phyloP scores from a whole-genome alignment of 1,140 invertebrate genomes.

The Drosophila tsacasi region DNA sequence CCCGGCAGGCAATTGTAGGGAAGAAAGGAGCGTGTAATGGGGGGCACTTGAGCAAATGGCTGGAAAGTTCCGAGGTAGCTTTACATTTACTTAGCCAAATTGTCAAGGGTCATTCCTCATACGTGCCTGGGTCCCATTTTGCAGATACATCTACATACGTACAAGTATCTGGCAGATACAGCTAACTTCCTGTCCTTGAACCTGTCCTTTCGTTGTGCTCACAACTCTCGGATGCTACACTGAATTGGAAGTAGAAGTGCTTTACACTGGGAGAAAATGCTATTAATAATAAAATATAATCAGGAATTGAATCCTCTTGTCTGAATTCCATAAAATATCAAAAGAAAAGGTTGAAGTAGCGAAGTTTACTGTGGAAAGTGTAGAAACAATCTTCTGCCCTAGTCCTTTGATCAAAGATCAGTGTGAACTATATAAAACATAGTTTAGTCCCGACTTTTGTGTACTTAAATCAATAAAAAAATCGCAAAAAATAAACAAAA shows the following conservation, averaged over 20 bases:
- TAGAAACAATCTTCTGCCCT: no score
- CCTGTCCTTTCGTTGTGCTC: not conserved
- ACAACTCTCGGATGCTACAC: not conserved
- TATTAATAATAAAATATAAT: not conserved
- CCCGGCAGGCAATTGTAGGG: not conserved
- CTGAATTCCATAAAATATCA: no score
- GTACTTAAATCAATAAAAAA: not conserved
- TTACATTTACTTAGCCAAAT: constrained; percentile 35
- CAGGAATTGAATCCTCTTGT: no score
- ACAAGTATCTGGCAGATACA: not conserved
- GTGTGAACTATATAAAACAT: no score
- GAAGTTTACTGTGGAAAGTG: no score
- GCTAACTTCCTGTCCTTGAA: constrained; percentile 3
- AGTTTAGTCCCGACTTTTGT: not conserved
- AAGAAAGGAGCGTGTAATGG: not conserved
- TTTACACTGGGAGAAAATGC: not conserved
- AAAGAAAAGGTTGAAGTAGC: no score
- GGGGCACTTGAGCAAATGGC: constrained; percentile 1
- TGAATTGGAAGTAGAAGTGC: not conserved
- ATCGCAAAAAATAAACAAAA: not conserved
- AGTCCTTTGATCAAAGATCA: not conserved
- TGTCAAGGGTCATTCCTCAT: constrained; percentile 38
- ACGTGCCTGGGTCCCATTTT: constrained; percentile 12
- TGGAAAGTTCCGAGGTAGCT: constrained; percentile 6
- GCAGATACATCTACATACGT: not conserved